These are phyloP conservation scores for Parnassius apollo DNA, from an alignment of 2,888 invertebrate species.

Conservation along the genomic window DNA sequence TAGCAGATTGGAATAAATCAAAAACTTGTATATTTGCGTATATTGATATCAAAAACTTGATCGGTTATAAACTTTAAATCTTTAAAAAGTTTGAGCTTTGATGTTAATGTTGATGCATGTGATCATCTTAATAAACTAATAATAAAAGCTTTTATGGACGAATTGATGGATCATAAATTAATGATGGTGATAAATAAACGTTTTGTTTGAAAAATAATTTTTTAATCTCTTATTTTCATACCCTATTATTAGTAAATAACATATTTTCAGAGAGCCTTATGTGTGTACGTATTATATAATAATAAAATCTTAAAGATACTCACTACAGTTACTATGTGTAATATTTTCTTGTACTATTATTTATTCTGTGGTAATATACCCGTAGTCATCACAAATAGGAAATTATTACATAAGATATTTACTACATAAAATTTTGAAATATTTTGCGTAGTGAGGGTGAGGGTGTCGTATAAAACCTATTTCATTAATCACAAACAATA, in stretches of 20 bases:
- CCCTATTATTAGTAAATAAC: neutral
- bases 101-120: no score
- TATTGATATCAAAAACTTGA: conserved; percentile 1
- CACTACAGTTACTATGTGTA: no score
- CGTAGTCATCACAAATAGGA: conserved; percentile 20
- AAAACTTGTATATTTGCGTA: no score
- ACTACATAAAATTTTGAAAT: no score
- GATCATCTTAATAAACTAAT: neutral
- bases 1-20: no score
- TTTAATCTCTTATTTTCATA: conserved; percentile 3
- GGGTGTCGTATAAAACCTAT: no score
- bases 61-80: conserved; percentile 4
- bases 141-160: conserved; percentile 15
- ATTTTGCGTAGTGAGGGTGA: no score
- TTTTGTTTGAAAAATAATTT: conserved; percentile 3
- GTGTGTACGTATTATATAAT: neutral
- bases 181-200: conserved; percentile 13
- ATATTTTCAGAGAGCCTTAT: conserved; percentile 21
- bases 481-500: no score
- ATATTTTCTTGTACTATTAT: no score
- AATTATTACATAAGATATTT: neutral
- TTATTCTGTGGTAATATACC: conserved; percentile 3
- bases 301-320: neutral
- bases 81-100: no score
- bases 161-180: conserved; percentile 16